Evolutionary conservation across 2,888 invertebrate species (phyloP).

Genomic region (Yponomeuta sedellus): DNA sequence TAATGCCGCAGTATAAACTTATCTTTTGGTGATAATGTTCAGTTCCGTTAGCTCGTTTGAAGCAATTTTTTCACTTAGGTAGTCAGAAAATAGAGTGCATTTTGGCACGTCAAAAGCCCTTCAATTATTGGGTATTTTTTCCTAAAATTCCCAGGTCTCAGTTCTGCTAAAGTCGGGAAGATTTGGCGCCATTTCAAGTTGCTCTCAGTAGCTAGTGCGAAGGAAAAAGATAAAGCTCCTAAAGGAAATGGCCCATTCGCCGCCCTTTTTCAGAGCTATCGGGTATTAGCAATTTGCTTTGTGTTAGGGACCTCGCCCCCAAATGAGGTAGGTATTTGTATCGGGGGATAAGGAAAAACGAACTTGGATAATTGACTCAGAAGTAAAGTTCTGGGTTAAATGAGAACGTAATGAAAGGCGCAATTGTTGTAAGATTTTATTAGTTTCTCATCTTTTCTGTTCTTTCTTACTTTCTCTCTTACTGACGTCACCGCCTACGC

Average conservation of each 20-base stretch:
- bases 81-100: neutral
- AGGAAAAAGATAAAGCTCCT: slow-evolving; percentile 56
- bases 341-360: slow-evolving; percentile 48
- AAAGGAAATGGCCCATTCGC: slow-evolving; percentile 60
- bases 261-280: slow-evolving; percentile 56
- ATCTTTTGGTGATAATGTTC: neutral
- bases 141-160: neutral
- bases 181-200: slow-evolving; percentile 11
- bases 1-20: neutral
- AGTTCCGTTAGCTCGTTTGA: neutral
- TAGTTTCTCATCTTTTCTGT: neutral
- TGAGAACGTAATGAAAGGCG: slow-evolving; percentile 23
- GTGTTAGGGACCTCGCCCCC: slow-evolving; percentile 47
- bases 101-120: neutral
- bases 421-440: neutral
- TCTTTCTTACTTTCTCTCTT: neutral
- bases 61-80: neutral
- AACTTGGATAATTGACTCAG: slow-evolving; percentile 53
- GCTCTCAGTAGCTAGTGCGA: slow-evolving; percentile 27
- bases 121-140: neutral
- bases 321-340: slow-evolving; percentile 35
- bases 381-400: slow-evolving; percentile 42
- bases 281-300: slow-evolving; percentile 67
- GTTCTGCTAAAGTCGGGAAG: neutral
- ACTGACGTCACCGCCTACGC: neutral